Base-by-base conservation (phyloP, 2,797 vertebrate species). In the Amblyraja radiata region DNA sequence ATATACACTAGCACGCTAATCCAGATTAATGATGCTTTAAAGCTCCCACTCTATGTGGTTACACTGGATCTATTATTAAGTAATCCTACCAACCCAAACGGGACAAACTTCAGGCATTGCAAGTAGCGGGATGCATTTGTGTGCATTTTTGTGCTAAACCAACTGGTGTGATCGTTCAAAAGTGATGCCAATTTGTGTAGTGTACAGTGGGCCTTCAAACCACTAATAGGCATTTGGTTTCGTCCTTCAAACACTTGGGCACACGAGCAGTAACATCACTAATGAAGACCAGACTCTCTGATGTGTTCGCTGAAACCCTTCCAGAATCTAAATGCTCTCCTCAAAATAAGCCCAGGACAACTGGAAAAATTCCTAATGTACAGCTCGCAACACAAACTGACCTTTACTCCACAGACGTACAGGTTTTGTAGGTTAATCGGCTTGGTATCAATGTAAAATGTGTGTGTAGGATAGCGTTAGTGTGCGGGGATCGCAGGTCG, bases 141-240 rank as follows among this genome's bases (percentile, higher is more conserved):
- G 14, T 88, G 84, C 84, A 68, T 88, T 88, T 63, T 46, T 73
- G 65, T 36, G 46, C 91, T 93, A 77, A 93, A 93, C 81, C 93
- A 90, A 93, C 58, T 92, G 88, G 93, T 93, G 93, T 92, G 93
- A 93, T 93, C 90, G 28, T 46, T 90, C 68, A 93, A 94, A 93
- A 94, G 93, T 80, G 93, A 93, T 94, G 94, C 94, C 94, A 94
- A 94, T 93, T 94, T 95, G 94, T 95, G 93, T 93, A 95, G 95
- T 93, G 94, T 94, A 94, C 93, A 93, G 93, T 90, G 5, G 94
- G 93, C 94, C 94, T 94, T 95, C 93, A 95, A 95, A 95, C 95
- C 95, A 93, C 95, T 95, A 95, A 95, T 95, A 95, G 94, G 94
- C 94, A 94, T 95, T 94, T 94, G 94, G 94, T 95, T 95, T 94